Base-by-base conservation (phyloP, 2,888 invertebrate genomes). In the Scaptomyza cyrtandrae region DNA sequence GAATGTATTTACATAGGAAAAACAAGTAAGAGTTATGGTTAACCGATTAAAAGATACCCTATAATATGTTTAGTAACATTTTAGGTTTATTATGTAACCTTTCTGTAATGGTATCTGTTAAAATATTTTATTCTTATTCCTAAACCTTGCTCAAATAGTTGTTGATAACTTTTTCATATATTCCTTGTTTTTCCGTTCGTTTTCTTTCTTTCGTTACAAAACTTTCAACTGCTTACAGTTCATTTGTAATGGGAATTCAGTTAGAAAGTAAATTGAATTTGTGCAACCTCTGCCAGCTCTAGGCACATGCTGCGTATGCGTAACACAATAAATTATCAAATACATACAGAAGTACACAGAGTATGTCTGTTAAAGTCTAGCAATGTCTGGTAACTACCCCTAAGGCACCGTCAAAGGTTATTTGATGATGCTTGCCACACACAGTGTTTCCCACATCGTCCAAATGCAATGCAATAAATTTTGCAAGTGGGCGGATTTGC, bases 401-500 rank as follows among this genome's bases (percentile, higher is more conserved):
- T 31, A n/a, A 45, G 39, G 52, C 65, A 63, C 14, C 62, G 70
- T 67, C 71, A 76, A 79, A 79, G 79, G 86, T 83, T 76, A 82
- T 44, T 63, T n/a, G 37, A 37, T 70, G 66, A 63, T 62, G 66
- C 49, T 67, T 63, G 54, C 35, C 35, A 49, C 14, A 49, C 14
- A 44, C 14, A 14, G 9, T 41, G 49, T 50, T 61, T 52, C 24
- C 33, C 53, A 41, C 41, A 41, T 41, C 1, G n/a, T 57, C 61
- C 65, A 86, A 86, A 37, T 37, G 35, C 37, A 82, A 70, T 44
- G 59, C 64, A 80, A 84, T 86, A 77, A 75, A 86, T 84, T 73
- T 65, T 76, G 69, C 58, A 61, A 73, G 76, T 73, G 79, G 86
- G 86, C 83, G 86, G 66, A 35, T 35, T 16, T 16, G 4, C 10